A percentile compares a stretch with the other conserved stretches of the same genome.
phyloP scores from a whole-genome alignment of 2,113 vertebrate genomes.

The Phylloscopus trochilus region DNA sequence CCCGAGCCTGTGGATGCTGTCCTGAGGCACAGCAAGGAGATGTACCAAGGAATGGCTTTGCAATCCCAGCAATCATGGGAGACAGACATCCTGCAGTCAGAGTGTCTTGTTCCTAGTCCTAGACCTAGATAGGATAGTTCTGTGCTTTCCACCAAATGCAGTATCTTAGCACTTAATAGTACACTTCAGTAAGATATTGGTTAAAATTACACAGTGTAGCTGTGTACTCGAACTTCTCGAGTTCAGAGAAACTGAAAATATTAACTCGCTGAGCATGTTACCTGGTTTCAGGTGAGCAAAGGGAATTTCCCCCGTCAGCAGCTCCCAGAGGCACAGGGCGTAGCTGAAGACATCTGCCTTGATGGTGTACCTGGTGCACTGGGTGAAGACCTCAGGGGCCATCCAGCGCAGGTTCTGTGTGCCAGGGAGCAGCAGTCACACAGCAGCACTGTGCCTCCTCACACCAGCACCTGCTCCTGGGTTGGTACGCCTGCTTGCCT shows the following conservation, averaged over 20 bases:
- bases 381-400: conserved; percentile 94
- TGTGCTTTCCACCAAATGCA: neutral
- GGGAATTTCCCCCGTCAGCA: conserved; percentile 90
- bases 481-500: neutral
- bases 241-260: neutral
- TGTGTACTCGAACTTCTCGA: neutral
- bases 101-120: neutral
- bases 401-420: conserved; percentile 91
- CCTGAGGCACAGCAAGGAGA: neutral
- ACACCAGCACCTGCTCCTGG: neutral
- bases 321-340: conserved; percentile 92
- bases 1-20: neutral
- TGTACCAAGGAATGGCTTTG: neutral
- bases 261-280: conserved; percentile 24
- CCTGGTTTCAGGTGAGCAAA: conserved; percentile 95
- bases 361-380: conserved; percentile 91
- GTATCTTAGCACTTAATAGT: neutral
- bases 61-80: neutral
- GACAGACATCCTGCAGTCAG: neutral
- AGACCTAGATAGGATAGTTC: neutral
- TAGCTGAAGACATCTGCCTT: conserved; percentile 96
- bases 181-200: neutral
- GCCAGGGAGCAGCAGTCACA: neutral
- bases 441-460: neutral
- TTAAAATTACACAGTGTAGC: neutral